Evolutionary conservation across 2,113 vertebrate species (phyloP).

Genomic region (Urocitellus parryii): DNA sequence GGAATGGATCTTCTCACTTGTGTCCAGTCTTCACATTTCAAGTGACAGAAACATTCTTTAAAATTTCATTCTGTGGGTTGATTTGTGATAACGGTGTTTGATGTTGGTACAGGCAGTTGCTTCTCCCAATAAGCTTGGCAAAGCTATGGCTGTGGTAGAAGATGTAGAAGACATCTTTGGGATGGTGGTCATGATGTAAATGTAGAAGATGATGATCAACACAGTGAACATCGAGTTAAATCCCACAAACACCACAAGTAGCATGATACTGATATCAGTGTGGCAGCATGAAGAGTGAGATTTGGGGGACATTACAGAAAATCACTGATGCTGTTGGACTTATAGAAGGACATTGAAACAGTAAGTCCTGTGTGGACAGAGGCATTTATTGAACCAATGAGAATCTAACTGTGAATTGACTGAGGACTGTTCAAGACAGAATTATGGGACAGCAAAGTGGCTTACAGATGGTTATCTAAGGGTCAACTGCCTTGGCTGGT

Average conservation of each 20-base stretch:
- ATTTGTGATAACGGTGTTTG: not conserved
- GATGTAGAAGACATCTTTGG: constrained; percentile 50
- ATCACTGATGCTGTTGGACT: not conserved
- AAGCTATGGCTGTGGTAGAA: not conserved
- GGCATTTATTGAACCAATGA: constrained; percentile 2
- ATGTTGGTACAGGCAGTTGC: not conserved
- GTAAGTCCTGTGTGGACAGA: not conserved
- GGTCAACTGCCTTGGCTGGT: constrained; percentile 47
- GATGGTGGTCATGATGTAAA: constrained; percentile 25
- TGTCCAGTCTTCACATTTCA: no score
- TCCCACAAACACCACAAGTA: not conserved
- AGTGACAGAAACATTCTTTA: not conserved
- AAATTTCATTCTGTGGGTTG: not conserved
- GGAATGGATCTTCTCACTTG: not conserved
- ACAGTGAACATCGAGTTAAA: constrained; percentile 7
- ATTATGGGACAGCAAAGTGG: not conserved
- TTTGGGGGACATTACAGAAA: not conserved
- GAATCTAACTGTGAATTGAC: not conserved
- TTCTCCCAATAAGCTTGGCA: not conserved
- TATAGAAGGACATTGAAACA: not conserved
- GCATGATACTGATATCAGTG: not conserved
- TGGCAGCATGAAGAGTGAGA: not conserved
- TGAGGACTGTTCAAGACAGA: not conserved
- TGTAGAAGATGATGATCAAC: not conserved
- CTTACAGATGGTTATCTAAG: constrained; percentile 52